phyloP scores from a whole-genome alignment of 1,140 invertebrate genomes.

The Akabosia matsudoensis region DNA sequence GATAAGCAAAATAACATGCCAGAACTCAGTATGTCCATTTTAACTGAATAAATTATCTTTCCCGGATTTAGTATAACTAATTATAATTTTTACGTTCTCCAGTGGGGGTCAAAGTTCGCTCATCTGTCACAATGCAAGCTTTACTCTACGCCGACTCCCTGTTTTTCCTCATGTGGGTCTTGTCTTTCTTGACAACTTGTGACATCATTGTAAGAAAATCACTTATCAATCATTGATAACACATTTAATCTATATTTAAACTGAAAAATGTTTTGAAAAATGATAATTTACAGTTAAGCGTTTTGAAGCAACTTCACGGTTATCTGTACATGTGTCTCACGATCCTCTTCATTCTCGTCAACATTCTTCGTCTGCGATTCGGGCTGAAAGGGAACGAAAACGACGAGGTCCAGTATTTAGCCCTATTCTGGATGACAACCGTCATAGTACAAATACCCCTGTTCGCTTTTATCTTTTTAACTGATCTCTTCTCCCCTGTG shows the following conservation, averaged over 20 bases:
- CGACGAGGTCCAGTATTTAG: constrained; percentile 33
- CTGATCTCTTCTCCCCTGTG: constrained; percentile 32
- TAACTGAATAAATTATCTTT: neutral
- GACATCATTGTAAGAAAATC: constrained; percentile 29
- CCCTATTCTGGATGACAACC: constrained; percentile 37
- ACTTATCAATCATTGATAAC: neutral
- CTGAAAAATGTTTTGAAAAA: too few species aligned
- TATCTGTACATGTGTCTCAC: constrained; percentile 30
- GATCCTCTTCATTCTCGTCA: constrained; percentile 27
- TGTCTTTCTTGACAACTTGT: constrained; percentile 28
- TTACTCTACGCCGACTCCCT: constrained; percentile 29
- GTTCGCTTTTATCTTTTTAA: constrained; percentile 31
- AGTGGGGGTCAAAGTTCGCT: constrained; percentile 30
- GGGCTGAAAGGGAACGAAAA: constrained; percentile 33
- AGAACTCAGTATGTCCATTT: constrained; percentile 28
- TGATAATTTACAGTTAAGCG: constrained; percentile 22
- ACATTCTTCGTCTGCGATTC: constrained; percentile 25
- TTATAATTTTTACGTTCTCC: neutral
- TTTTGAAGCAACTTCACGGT: constrained; percentile 33
- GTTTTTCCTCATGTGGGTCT: constrained; percentile 30
- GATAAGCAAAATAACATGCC: constrained; percentile 14
- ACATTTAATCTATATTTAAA: neutral
- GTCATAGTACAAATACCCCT: constrained; percentile 31
- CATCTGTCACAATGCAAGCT: constrained; percentile 24
- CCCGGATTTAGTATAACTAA: neutral